These are phyloP conservation scores for Willowsia nigromaculata DNA, from an alignment of 2,888 invertebrate species.

Conservation along the genomic window DNA sequence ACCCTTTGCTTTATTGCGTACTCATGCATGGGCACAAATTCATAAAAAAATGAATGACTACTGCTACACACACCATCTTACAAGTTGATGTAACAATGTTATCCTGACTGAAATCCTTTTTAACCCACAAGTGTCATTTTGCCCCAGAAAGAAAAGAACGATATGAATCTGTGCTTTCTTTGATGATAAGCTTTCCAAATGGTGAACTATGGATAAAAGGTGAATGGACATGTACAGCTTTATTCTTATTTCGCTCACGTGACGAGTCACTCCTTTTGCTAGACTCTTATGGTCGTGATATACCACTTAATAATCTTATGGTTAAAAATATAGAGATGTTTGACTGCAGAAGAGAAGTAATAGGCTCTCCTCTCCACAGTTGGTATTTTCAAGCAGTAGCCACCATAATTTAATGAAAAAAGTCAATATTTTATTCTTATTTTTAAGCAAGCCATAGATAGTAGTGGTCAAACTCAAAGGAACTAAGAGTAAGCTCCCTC, in stretches of 20 bases:
- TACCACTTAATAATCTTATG: slow-evolving; percentile 51
- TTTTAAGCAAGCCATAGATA: background rate
- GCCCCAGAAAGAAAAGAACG: slow-evolving; percentile 24
- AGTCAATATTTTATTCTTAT: slow-evolving; percentile 52
- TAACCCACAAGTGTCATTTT: background rate
- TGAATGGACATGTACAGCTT: background rate
- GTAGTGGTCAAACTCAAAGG: background rate
- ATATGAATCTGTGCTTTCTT: background rate
- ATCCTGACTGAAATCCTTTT: background rate
- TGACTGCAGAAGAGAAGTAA: background rate
- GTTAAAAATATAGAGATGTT: background rate
- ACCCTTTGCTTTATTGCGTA: background rate
- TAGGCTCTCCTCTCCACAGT: background rate
- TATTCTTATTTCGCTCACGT: slow-evolving; percentile 53
- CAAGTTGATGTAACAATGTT: background rate
- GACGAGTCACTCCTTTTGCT: background rate
- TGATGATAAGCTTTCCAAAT: background rate
- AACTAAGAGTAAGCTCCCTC: background rate
- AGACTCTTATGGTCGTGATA: slow-evolving; percentile 12
- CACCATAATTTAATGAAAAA: slow-evolving; percentile 46
- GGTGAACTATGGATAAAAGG: background rate
- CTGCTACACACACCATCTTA: too few species aligned
- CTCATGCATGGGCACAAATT: background rate
- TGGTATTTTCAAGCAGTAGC: background rate
- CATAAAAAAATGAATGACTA: background rate